Percentiles rank a stretch among this genome's conserved stretches.
Evolutionary conservation across 1,140 invertebrate species (phyloP).

Genomic region (Drosophila pallidifrons): DNA sequence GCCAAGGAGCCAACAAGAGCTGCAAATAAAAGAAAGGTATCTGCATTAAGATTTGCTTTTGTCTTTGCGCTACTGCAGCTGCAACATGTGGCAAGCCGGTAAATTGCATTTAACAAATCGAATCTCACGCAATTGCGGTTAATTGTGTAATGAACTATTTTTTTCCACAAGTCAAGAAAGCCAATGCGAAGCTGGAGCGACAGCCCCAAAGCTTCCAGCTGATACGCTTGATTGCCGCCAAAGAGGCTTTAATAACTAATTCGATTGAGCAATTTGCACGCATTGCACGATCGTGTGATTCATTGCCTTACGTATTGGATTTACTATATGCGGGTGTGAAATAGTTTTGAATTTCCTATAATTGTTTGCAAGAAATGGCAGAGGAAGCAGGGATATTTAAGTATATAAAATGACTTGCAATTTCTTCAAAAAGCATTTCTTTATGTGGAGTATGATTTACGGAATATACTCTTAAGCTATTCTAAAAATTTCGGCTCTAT

Average conservation of each 20-base stretch:
- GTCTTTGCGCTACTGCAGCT: background rate
- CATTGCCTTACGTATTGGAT: slow-evolving; percentile 4
- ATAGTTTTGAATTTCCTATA: background rate
- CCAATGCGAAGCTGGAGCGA: slow-evolving; percentile 9
- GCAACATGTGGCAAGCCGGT: slow-evolving; percentile 19
- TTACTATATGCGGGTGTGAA: slow-evolving; percentile 11
- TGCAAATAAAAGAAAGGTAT: slow-evolving; percentile 83
- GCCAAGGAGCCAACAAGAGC: slow-evolving; percentile 94
- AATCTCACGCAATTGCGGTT: slow-evolving; percentile 71
- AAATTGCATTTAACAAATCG: slow-evolving; percentile 56
- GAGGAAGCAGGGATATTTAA: too few relatives aligned
- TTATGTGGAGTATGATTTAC: too few relatives aligned
- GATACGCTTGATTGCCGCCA: slow-evolving; percentile 15
- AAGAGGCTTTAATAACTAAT: slow-evolving; percentile 21
- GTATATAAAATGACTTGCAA: too few relatives aligned
- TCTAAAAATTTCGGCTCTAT: too few relatives aligned
- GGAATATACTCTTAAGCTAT: too few relatives aligned
- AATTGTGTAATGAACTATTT: slow-evolving; percentile 64
- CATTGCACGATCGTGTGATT: slow-evolving; percentile 23
- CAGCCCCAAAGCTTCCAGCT: slow-evolving; percentile 3
- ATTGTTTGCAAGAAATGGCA: background rate
- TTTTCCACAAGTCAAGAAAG: slow-evolving; percentile 12
- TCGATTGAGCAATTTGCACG: slow-evolving; percentile 28
- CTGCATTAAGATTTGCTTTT: background rate
- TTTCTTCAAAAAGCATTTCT: too few relatives aligned